These are phyloP conservation scores for Drosophila formosana DNA, from an alignment of 2,888 invertebrate species.

Conservation along the genomic window DNA sequence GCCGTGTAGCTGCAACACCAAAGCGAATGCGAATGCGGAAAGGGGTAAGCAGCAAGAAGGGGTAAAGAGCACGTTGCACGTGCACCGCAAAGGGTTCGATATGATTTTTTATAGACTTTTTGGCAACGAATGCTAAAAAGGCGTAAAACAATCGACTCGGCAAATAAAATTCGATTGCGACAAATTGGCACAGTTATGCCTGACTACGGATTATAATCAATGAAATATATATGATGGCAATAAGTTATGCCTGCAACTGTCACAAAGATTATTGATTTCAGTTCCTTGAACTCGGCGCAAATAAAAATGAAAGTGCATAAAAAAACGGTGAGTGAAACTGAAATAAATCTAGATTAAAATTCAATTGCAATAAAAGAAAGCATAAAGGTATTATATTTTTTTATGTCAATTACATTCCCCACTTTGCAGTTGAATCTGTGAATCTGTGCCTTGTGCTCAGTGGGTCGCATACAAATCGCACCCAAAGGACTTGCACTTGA, in stretches of 20 bases:
- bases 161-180: slow-evolving; percentile 79
- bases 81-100: slow-evolving; percentile 60
- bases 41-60: slow-evolving; percentile 21
- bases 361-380: slow-evolving; percentile 8
- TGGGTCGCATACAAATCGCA: slow-evolving; percentile 59
- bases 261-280: not conserved
- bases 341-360: not conserved
- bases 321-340: not conserved
- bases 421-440: slow-evolving; percentile 19
- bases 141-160: slow-evolving; percentile 77
- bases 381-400: slow-evolving; percentile 2
- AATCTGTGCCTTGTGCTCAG: slow-evolving; percentile 43
- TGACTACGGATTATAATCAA: slow-evolving; percentile 35
- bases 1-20: slow-evolving; percentile 80
- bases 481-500: slow-evolving; percentile 77
- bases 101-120: slow-evolving; percentile 3
- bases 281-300: not conserved
- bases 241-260: slow-evolving; percentile 54
- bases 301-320: not conserved
- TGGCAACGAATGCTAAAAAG: slow-evolving; percentile 65
- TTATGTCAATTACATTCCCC: not conserved
- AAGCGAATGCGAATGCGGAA: slow-evolving; percentile 69
- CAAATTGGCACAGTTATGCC: slow-evolving; percentile 69
- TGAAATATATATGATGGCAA: slow-evolving; percentile 18
- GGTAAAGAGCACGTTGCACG: slow-evolving; percentile 43